phyloP scores from a whole-genome alignment of 2,888 invertebrate species.

The Cosmia pyralina region DNA sequence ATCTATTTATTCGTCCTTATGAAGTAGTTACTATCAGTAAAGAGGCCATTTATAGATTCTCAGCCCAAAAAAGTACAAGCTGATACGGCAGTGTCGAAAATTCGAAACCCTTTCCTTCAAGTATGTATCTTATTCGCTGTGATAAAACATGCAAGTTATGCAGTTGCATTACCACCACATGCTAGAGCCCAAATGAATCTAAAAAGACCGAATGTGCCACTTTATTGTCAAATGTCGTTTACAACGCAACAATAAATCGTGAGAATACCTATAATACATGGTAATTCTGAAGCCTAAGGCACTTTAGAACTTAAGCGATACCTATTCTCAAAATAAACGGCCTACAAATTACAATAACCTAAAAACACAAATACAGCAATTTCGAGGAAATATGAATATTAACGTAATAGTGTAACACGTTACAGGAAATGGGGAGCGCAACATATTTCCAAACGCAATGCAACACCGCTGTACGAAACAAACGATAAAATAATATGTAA shows the following conservation, averaged over 20 bases:
- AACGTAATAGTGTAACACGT: conserved; percentile 36
- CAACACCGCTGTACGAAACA: conserved; percentile 41
- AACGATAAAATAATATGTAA: conserved; percentile 54
- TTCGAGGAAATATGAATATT: conserved; percentile 56
- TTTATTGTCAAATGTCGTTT: background rate
- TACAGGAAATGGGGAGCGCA: conserved; percentile 54
- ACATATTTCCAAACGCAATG: conserved; percentile 55
- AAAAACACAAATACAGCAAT: conserved; percentile 46
- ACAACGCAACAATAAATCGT: background rate
- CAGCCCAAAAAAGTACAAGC: background rate
- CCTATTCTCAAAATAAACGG: conserved; percentile 9
- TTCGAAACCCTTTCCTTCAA: background rate
- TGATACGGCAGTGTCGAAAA: too few relatives aligned
- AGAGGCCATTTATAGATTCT: background rate
- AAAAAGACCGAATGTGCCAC: background rate
- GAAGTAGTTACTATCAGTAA: background rate
- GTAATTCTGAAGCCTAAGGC: background rate
- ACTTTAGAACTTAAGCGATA: background rate
- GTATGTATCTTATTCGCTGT: background rate
- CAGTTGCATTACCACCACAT: background rate
- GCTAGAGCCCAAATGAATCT: background rate
- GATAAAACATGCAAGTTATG: background rate
- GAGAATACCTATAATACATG: background rate
- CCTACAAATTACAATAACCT: conserved; percentile 40
- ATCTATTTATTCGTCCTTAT: background rate